Conservation (phyloP, 2,888 invertebrate genomes). For the Allolobophora icterica region DNA sequence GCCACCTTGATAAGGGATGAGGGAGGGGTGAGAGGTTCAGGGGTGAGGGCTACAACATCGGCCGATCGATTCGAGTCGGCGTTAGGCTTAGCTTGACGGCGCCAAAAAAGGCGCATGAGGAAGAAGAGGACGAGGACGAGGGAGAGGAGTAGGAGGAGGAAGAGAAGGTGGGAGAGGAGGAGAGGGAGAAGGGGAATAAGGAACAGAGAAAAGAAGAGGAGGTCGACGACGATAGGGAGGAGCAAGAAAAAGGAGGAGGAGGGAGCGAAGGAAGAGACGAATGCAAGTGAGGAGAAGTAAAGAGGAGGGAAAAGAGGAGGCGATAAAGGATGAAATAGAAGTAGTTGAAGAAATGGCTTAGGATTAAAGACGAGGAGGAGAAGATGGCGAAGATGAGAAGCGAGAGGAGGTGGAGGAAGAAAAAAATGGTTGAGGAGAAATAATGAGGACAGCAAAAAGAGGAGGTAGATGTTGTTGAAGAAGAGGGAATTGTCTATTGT, state of each 20-base stretch:
- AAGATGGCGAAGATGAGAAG: too few relatives aligned
- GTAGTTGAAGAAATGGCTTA: too few relatives aligned
- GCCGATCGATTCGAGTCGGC: not conserved
- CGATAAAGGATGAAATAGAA: not conserved
- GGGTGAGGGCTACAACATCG: not conserved
- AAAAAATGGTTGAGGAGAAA: not conserved
- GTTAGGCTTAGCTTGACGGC: not conserved
- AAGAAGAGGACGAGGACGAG: not conserved
- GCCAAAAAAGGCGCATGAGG: not conserved
- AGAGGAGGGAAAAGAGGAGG: not conserved
- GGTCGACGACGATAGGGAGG: not conserved
- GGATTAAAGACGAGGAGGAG: too few relatives aligned
- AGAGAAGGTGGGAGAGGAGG: too few relatives aligned
- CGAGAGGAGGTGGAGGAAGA: not conserved
- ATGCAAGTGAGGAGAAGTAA: not conserved
- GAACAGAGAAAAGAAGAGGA: not conserved
- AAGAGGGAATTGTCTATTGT: too few relatives aligned
- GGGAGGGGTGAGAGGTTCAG: not conserved
- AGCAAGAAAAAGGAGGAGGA: not conserved
- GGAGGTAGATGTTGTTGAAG: too few relatives aligned
- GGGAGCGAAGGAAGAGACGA: not conserved
- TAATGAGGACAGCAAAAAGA: not conserved
- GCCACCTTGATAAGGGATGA: not conserved
- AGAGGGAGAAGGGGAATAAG: not conserved
- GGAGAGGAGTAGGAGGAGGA: too few relatives aligned